Evolutionary conservation across 2,888 invertebrate genomes (phyloP), one percentile per base, ranked within the genome.

Genomic region (Ceramica pisi): DNA sequence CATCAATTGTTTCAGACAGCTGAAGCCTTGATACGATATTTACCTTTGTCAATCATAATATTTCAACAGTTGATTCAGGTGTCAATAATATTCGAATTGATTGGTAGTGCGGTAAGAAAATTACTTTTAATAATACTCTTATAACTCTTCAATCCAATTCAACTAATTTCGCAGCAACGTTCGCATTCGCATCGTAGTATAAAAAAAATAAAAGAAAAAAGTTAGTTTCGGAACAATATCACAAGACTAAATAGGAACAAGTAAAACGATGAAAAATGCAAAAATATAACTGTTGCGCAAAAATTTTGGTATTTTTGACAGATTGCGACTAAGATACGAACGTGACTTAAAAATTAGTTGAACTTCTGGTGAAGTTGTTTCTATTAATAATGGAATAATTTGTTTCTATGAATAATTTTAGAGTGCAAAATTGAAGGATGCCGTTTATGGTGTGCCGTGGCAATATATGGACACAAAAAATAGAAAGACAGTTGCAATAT

Each of bases 381-480:
- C 3, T 38, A 38, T 6, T 38, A 23, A 23, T 53, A 16, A 19
- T 19, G 19, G 4, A 3, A 3, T 26, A 7, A 8, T 9, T 26
- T 31, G 2, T 31, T 31, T 31, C 31, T 31, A 31, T 31, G 4
- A 26, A 3, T 26, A 3, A 26, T 69, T 65, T 26, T 78, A 91
- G 91, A 90, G 87, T 60, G 83, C 80, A 21, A 82, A 77, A 60
- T 65, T 91, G 7, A 87, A 79, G 21, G 79, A 88, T 31, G 83
- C 85, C 6, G 87, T 89, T 0, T 91, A 91, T 66, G 59, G 55
- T 9, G 57, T 90, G 6, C 91, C 91, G 0, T 91, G 91, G 91
- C 84, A 91, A 44, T 82, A 67, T 63, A 91, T 91, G 91, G 81
- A 85, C 51, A 56, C 61, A 7, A 78, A 63, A 0, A 90, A 88